Base-by-base conservation (phyloP, 2,888 invertebrate genomes). In the Mystacides longicornis region DNA sequence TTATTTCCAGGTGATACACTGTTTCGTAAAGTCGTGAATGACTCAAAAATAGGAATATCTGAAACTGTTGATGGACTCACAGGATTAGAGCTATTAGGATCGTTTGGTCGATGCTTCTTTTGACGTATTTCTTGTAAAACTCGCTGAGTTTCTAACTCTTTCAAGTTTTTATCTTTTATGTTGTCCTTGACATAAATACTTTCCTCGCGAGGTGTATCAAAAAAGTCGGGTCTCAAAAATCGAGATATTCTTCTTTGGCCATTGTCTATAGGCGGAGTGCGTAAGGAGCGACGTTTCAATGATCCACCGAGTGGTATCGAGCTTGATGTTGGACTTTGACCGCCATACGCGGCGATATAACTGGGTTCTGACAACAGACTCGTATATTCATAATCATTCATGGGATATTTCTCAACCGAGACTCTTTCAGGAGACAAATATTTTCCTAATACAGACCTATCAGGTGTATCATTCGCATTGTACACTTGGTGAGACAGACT, bases 141-240 rank as follows among this genome's bases (percentile, higher is more conserved):
- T 67, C 81, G 80, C 68, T 86, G 81, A 50, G 87, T 80, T 72
- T 85, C 80, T 64, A 86, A 71, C 69, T 88, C 81, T 63, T 86
- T 77, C 68, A 85, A 78, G 60, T 80, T 80, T 62, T 79, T 77
- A 65, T 82, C 80, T 67, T 80, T 70, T n/a, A n/a, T n/a, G n/a
- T n/a, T n/a, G n/a, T n/a, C n/a, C 16, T 37, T 37, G 1, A 80
- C 77, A 65, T 82, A 83, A 20, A 80, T 73, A 65, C 80, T 85
- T 63, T 87, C 87, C 56, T 85, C 85, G 19, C 79, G 69, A 7
- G 83, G 81, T 1, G 83, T 73, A 61, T 89, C 87, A 66, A 83
- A 87, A 67, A 89, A 89, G 68, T 90, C 89, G 1, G 89, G 86
- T 23, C 89, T 78, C 56, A 90, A 71, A 69, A 89, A 89, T 55